phyloP scores from a whole-genome alignment of 2,113 vertebrate genomes.

The Cyprinodon brontotheroides region DNA sequence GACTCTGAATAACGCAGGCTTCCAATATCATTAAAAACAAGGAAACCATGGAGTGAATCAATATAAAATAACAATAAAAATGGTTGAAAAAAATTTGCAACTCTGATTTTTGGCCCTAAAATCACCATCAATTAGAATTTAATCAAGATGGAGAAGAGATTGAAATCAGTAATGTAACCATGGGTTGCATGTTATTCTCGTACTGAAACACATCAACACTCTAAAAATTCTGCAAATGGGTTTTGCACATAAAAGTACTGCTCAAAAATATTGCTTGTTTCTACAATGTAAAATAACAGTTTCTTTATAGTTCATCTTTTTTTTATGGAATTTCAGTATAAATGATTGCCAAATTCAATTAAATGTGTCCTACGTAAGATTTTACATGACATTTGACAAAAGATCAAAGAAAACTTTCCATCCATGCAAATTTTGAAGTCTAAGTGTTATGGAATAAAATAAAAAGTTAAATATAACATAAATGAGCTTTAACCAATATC shows the following conservation, averaged over 20 bases:
- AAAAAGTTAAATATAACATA: too few species aligned
- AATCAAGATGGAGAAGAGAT: background rate
- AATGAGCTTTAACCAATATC: conserved; percentile 1
- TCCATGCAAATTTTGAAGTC: background rate
- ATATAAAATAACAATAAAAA: too few species aligned
- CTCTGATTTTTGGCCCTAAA: too few species aligned
- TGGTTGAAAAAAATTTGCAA: too few species aligned
- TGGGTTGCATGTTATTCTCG: background rate
- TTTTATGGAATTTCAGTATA: background rate
- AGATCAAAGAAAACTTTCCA: background rate
- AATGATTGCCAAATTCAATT: background rate
- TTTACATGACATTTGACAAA: background rate
- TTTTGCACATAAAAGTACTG: background rate
- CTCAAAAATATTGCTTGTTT: background rate
- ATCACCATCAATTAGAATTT: background rate
- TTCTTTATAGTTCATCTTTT: background rate
- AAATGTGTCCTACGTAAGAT: background rate
- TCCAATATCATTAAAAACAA: too few species aligned
- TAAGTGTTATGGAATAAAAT: background rate
- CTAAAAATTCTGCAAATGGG: too few species aligned
- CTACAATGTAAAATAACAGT: background rate
- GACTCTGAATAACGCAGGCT: too few species aligned
- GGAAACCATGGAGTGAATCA: too few species aligned
- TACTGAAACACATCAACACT: too few species aligned
- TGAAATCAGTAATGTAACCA: background rate